These are phyloP conservation scores for Dendrolimus kikuchii DNA, from an alignment of 1,140 invertebrate genomes.

Conservation along the genomic window DNA sequence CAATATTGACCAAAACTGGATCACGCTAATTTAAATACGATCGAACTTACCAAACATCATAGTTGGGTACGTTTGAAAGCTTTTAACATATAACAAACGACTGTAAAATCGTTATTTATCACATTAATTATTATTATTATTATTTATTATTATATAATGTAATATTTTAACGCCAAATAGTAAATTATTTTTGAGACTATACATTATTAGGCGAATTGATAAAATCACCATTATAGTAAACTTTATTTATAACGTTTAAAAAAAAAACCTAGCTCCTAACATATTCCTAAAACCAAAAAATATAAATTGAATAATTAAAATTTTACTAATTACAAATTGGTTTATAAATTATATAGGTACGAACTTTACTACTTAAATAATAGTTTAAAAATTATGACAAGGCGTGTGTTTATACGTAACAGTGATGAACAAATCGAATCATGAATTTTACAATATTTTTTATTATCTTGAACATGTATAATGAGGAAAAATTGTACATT, in stretches of 20 bases:
- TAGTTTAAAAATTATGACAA: conserved; percentile 27
- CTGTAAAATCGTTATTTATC: too few species aligned
- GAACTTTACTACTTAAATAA: conserved; percentile 35
- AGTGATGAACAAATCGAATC: conserved; percentile 12
- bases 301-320: not conserved
- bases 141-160: too few species aligned
- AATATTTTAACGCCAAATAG: too few species aligned
- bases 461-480: conserved; percentile 11
- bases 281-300: conserved; percentile 1
- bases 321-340: conserved; percentile 1
- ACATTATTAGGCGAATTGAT: conserved; percentile 2
- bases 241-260: conserved; percentile 1
- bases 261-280: conserved; percentile 1
- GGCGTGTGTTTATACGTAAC: conserved; percentile 15
- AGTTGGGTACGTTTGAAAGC: too few species aligned
- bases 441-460: conserved; percentile 14
- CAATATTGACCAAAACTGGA: too few species aligned
- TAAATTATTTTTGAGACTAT: too few species aligned
- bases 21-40: too few species aligned
- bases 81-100: too few species aligned
- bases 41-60: too few species aligned
- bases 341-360: conserved; percentile 14
- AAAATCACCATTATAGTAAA: conserved; percentile 1
- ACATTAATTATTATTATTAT: too few species aligned
- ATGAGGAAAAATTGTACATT: conserved; percentile 16